These are phyloP conservation scores for Anagyrus pseudococci DNA, from an alignment of 2,888 invertebrate species.

Conservation along the genomic window DNA sequence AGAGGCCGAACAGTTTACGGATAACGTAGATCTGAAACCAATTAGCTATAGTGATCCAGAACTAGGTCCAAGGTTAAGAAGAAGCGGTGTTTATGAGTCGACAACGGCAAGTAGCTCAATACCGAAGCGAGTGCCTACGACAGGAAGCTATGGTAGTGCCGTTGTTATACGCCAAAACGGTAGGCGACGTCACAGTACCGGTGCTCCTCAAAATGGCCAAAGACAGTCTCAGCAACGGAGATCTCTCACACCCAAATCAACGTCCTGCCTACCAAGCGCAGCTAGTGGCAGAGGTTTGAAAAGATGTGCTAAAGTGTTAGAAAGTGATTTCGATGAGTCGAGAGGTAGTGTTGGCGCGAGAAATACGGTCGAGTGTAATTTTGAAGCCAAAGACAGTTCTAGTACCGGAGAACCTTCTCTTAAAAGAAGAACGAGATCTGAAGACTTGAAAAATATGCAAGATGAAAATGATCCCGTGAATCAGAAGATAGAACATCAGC, in stretches of 20 bases:
- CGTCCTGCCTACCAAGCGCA: not conserved
- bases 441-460: slow-evolving; percentile 53
- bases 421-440: slow-evolving; percentile 56
- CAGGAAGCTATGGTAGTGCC: slow-evolving; percentile 9
- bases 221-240: slow-evolving; percentile 24
- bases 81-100: slow-evolving; percentile 14
- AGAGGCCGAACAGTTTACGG: slow-evolving; percentile 22
- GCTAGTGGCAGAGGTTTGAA: slow-evolving; percentile 24
- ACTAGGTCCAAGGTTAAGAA: slow-evolving; percentile 20
- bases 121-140: slow-evolving; percentile 2
- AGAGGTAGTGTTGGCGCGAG: slow-evolving; percentile 24
- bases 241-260: slow-evolving; percentile 25
- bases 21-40: slow-evolving; percentile 5
- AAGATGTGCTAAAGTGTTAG: slow-evolving; percentile 28
- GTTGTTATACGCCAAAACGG: slow-evolving; percentile 16
- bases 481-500: slow-evolving; percentile 44
- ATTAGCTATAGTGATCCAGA: slow-evolving; percentile 31
- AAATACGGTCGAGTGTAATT: slow-evolving; percentile 28
- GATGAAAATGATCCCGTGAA: slow-evolving; percentile 60
- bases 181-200: slow-evolving; percentile 37
- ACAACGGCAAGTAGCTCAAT: not conserved
- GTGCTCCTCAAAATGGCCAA: slow-evolving; percentile 14
- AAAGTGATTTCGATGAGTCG: slow-evolving; percentile 20
- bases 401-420: slow-evolving; percentile 43
- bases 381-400: slow-evolving; percentile 15